Percentiles rank a stretch among this genome's conserved stretches.
Conservation (phyloP, 1,140 invertebrate species). For the Drosophila navojoa region DNA sequence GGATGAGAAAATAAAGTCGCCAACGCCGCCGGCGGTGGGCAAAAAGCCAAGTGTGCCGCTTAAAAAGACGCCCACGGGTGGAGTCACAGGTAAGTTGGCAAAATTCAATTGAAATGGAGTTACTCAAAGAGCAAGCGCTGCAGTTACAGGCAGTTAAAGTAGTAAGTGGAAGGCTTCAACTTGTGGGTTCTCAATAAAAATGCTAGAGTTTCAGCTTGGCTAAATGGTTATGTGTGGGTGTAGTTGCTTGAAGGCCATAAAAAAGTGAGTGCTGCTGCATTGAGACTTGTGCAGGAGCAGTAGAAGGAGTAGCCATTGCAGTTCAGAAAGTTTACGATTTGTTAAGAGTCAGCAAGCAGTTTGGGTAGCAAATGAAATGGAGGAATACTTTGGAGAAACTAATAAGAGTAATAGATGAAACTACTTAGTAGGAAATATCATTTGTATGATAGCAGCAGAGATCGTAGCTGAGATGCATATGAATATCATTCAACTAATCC, state of each 20-base stretch:
- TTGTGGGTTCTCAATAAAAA: background rate
- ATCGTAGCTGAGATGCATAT: too few relatives aligned
- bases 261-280: background rate
- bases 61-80: constrained; percentile 87
- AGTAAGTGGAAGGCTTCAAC: background rate
- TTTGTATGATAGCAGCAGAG: too few relatives aligned
- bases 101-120: constrained; percentile 16
- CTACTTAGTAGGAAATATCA: too few relatives aligned
- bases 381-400: background rate
- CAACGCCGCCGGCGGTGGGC: constrained; percentile 77
- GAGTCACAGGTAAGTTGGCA: constrained; percentile 75
- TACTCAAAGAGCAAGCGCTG: constrained; percentile 11
- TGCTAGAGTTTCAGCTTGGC: background rate
- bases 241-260: background rate
- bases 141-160: background rate
- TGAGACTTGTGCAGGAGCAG: background rate
- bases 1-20: constrained; percentile 80
- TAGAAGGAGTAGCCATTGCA: background rate
- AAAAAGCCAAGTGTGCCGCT: constrained; percentile 87
- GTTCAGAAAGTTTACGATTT: too few relatives aligned
- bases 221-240: background rate
- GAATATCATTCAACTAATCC: too few relatives aligned
- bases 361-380: background rate
- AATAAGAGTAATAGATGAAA: background rate
- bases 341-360: background rate